Evolutionary conservation across 2,113 vertebrate genomes (phyloP), one percentile per base, ranked within the genome.

Genomic region (Dipodomys stephensi): DNA sequence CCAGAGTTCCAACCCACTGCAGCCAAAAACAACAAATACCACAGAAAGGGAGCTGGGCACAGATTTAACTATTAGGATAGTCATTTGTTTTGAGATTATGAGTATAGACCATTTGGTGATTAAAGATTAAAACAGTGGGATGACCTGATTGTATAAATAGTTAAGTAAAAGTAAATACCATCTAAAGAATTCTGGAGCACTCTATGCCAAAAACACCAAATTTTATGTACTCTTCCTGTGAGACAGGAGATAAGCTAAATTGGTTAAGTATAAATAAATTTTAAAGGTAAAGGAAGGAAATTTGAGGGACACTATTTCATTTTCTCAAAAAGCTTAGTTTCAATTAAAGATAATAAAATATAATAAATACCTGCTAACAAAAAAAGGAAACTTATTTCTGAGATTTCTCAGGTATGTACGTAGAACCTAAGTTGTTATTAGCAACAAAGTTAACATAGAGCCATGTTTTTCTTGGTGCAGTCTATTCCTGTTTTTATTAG

Each of bases 81-180:
- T 74, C 23, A 60, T 65, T 3, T 74, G 20, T 19, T 65, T 69
- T 92, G 65, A 90, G 11, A 25, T 64, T 88, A 46, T 82, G 25
- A 79, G 20, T 77, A 62, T n/a, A 23, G 19, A 23, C 53, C 22
- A 72, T 96, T 68, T 94, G 77, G 67, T 91, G n/a, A 73, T 88
- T 13, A 88, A 73, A 82, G 53, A 71, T 69, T 81, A 57, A 28
- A 91, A n/a, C n/a, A 46, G 15, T 83, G 44, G 49, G n/a, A 91
- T 91, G 27, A 77, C 15, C 82, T 94, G 1, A 87, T 85, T 79
- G 68, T 19, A 35, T 86, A 25, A 1, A 39, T 88, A 84, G 46
- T 71, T 90, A 80, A 62, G 32, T 88, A 60, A 83, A 91, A 86
- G 49, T 88, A 91, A 72, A 71, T 96, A 85, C 8, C 49, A 10